These are phyloP conservation scores for Phytoseiulus persimilis DNA, from an alignment of 2,888 invertebrate genomes.

Conservation along the genomic window DNA sequence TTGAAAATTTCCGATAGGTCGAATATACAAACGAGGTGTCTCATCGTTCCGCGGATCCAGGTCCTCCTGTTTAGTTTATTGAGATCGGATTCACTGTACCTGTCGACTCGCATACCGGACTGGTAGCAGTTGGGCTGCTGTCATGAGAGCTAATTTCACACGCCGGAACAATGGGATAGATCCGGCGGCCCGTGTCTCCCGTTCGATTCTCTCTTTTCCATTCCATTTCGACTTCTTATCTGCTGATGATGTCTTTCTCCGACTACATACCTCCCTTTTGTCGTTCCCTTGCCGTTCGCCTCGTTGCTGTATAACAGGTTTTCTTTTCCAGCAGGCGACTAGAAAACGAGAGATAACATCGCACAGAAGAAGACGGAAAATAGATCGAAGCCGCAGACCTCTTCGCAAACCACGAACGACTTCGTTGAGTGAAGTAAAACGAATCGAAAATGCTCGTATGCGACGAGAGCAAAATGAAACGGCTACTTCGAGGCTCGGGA, in stretches of 20 bases:
- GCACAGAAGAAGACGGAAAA: neutral
- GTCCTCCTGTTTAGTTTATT: neutral
- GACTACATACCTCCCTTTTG: neutral
- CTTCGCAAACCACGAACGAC: too few species aligned
- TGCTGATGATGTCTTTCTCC: neutral
- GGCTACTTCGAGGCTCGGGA: too few species aligned
- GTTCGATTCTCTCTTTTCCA: neutral
- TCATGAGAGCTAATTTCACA: neutral
- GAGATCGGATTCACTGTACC: neutral
- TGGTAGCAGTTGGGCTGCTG: neutral
- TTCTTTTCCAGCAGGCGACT: neutral
- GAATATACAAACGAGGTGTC: neutral
- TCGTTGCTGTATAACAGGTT: neutral
- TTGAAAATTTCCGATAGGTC: neutral
- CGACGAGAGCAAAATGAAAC: too few species aligned
- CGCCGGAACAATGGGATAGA: conserved; percentile 5
- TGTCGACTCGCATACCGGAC: neutral
- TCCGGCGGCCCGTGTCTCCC: neutral
- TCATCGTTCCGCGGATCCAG: neutral
- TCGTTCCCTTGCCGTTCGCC: neutral
- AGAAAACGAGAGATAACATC: neutral
- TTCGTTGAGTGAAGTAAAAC: too few species aligned
- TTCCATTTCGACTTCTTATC: neutral
- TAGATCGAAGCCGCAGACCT: neutral
- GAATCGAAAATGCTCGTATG: too few species aligned